phyloP scores from a whole-genome alignment of 2,113 vertebrate genomes.

The Lipotes vexillifer region DNA sequence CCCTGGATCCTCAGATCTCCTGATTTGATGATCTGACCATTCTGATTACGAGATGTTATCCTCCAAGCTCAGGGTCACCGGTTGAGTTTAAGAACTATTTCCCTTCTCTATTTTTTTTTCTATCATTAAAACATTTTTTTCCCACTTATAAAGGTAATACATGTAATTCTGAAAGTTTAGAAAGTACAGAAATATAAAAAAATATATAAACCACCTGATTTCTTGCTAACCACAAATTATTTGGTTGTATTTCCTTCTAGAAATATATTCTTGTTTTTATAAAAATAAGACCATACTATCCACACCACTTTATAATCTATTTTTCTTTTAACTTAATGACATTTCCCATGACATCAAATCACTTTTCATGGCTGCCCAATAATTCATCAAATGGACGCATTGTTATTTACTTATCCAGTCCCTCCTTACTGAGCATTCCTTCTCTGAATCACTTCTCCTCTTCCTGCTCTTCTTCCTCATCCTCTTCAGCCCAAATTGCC shows the following conservation, averaged over 20 bases:
- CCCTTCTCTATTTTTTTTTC: not conserved
- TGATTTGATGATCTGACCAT: not conserved
- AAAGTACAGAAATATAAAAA: not conserved
- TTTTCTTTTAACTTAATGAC: not conserved
- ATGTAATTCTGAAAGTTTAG: not conserved
- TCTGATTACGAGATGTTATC: not conserved
- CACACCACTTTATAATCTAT: not conserved
- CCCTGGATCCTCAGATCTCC: not conserved
- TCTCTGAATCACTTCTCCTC: not conserved
- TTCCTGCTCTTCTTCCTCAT: not conserved
- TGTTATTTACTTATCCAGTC: not conserved
- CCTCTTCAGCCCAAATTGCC: not conserved
- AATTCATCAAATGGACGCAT: not conserved
- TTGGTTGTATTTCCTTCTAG: not conserved
- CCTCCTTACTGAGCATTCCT: not conserved
- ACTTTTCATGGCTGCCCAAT: not conserved
- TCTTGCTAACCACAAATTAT: not conserved
- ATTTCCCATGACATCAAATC: not conserved
- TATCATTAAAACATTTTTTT: not conserved
- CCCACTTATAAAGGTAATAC: not conserved
- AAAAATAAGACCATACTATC: not conserved
- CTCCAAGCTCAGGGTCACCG: not conserved
- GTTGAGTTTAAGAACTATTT: not conserved
- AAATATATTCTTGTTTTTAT: not conserved
- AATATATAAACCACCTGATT: not conserved